Base-by-base conservation (phyloP, 2,113 vertebrate species). In the Scomber colias region DNA sequence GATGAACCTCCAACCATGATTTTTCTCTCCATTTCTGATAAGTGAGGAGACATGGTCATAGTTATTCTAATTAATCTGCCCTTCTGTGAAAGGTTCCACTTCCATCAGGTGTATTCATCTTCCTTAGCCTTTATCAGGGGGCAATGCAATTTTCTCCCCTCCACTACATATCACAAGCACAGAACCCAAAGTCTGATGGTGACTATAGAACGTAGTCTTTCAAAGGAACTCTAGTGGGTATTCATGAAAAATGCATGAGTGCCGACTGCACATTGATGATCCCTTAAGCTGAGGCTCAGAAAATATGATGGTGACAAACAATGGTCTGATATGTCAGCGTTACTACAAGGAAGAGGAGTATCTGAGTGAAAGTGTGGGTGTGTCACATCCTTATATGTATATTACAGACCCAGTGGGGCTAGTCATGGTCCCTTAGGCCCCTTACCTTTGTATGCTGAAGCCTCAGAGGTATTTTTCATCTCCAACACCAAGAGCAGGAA, bases 181-280 rank as follows among this genome's bases (percentile, higher is more conserved):
- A 87, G 80, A 86, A 80, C 86, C 81, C 79, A 69, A 90, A 84
- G 63, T 78, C 67, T 84, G 88, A 90, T 84, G 84, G 85, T 24
- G 80, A 89, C 87, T 87, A 85, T 77, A 84, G 83, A 87, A 76
- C 31, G 19, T 35, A 61, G 82, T 82, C 87, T 85, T 90, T 92
- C 85, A 87, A 91, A 90, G 87, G 71, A 86, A 79, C 85, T 90
- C 88, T 85, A 75, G 27, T 86, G 85, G 67, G 75, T 84, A 76
- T 87, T 85, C 90, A 94, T 95, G 90, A 93, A 95, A 95, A 93
- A 94, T 95, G 90, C 90, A 95, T 93, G 92, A 94, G 82, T 45
- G 60, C 72, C 55, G 68, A 87, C 86, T 90, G 77, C 88, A 91
- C 87, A 88, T 77, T 78, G 89, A 87, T 86, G 88, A 91, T 90